Base-by-base conservation (phyloP, 2,797 vertebrate genomes). In the Paratrypauchen microcephalus region DNA sequence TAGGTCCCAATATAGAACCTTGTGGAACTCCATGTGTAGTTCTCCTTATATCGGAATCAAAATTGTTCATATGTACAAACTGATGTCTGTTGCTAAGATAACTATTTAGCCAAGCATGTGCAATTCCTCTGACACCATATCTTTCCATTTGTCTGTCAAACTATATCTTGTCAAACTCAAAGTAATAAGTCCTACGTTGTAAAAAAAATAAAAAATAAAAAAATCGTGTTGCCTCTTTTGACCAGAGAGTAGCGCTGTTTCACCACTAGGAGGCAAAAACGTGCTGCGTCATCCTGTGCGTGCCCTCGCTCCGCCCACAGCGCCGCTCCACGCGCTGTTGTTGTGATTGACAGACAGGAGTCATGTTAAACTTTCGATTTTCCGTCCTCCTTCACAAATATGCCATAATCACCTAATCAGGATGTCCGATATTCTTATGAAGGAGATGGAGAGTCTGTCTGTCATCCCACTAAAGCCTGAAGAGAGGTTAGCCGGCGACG, bases 381-480 rank as follows among this genome's bases (percentile, higher is more conserved):
- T 28, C 39, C 1, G 60, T 65, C 61, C 32, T 30, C 48, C 47
- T 62, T 48, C 24, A 4, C 13, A 70, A 72, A 65, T 1, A 76
- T 76, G 79, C n/a, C 24, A 18, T 71, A 54, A 72, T 2, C 23
- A 8, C 50, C 4, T 69, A n/a, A 71, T 64, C 7, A 41, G 66
- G 41, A 91, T 93, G 94, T 94, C 92, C 1, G 92, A 93, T 8
- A 82, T 90, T 71, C 68, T 93, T 18, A 76, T 92, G 88, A 87
- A 86, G 48, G 88, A 90, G 67, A 92, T 91, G 86, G 91, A 92
- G 47, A 90, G 78, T 6, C 36, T 91, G 65, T 82, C 87, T 58
- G 74, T 85, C 21, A 52, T 77, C 39, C 64, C 80, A 5, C 48
- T 32, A 58, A 85, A 82, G 73, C 65, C 73, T 0, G 86, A 83